Evolutionary conservation across 2,888 invertebrate genomes (phyloP), one percentile per base, ranked within the genome.

Genomic region (Aquatica leii): DNA sequence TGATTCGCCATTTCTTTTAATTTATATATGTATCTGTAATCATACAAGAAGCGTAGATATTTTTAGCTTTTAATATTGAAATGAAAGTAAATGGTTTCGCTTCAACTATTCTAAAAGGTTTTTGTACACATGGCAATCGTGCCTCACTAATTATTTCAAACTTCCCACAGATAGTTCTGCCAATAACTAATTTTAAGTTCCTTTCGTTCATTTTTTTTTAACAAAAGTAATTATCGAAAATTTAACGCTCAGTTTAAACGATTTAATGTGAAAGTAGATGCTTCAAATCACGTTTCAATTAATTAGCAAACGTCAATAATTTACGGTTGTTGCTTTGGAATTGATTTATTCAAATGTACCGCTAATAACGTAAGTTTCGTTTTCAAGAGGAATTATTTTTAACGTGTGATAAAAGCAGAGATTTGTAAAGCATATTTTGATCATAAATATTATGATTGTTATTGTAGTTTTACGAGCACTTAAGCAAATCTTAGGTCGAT

Each of bases 221-320:
- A 46, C 4, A 34, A 43, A 20, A 48, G 49, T 61, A 61, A 61
- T 61, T 61, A 55, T 58, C 14, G 62, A 56, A 57, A 52, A 52
- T 54, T 54, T 62, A 58, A 53, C 51, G 51, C 21, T 17, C 20
- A 51, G n/a, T n/a, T n/a, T n/a, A n/a, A n/a, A n/a, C n/a, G n/a
- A n/a, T n/a, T n/a, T n/a, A n/a, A 62, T 62, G 62, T 57, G 52
- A 62, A 62, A 57, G 62, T 56, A n/a, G n/a, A n/a, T n/a, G n/a
- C n/a, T n/a, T n/a, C n/a, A n/a, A n/a, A n/a, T n/a, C n/a, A n/a
- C n/a, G n/a, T n/a, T n/a, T n/a, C n/a, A n/a, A n/a, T n/a, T n/a
- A n/a, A n/a, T n/a, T n/a, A n/a, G n/a, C n/a, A n/a, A n/a, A n/a
- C n/a, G n/a, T n/a, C n/a, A n/a, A n/a, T n/a, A n/a, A n/a, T n/a